A percentile compares a stretch with the other conserved stretches of the same genome.
phyloP scores from a whole-genome alignment of 2,797 vertebrate genomes.

The Coendou prehensilis region DNA sequence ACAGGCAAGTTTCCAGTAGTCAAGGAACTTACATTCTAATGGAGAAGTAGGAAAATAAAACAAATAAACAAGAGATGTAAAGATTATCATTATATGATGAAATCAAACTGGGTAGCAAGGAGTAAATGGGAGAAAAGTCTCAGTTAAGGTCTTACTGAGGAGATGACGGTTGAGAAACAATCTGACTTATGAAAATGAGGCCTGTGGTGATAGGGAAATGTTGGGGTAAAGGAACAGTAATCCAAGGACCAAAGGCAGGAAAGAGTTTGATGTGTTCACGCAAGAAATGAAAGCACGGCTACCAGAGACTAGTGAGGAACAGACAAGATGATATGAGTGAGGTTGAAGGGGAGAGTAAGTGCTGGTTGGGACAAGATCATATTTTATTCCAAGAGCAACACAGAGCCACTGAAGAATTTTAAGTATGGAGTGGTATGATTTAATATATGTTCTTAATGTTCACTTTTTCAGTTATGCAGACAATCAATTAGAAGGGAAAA shows the following conservation, averaged over 20 bases:
- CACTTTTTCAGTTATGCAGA: conserved; percentile 9
- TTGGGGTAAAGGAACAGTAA: neutral
- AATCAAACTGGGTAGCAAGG: conserved; percentile 9
- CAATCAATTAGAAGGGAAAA: neutral
- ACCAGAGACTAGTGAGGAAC: neutral
- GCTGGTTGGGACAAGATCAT: neutral
- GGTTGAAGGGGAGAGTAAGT: neutral
- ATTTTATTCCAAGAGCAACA: conserved; percentile 29
- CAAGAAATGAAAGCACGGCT: neutral
- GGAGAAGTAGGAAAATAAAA: neutral
- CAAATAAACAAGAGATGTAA: neutral
- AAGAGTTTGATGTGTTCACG: neutral
- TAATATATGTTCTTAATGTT: conserved; percentile 39
- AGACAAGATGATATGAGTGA: conserved; percentile 1
- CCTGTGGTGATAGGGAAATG: neutral
- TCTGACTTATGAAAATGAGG: neutral
- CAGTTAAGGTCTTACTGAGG: conserved; percentile 2
- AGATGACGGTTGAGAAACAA: neutral
- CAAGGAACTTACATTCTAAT: neutral
- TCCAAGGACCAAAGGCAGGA: neutral
- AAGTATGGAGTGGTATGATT: neutral
- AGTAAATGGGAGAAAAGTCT: neutral
- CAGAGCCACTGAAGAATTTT: neutral
- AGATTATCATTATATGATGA: neutral
- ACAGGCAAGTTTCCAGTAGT: neutral